phyloP scores from a whole-genome alignment of 2,888 invertebrate genomes.

The Dynastes hyllus region DNA sequence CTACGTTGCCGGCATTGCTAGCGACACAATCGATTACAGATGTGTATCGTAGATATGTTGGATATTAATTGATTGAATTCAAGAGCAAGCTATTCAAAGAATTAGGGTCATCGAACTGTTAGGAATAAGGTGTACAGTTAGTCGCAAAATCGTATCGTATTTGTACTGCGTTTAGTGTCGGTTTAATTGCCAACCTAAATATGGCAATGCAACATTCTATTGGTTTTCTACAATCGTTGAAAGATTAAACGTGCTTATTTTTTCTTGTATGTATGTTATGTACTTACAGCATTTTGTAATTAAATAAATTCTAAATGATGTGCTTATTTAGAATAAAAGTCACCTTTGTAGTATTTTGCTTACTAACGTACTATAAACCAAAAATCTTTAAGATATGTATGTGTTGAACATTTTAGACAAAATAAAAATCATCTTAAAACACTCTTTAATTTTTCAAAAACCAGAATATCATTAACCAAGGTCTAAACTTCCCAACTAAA shows the following conservation, averaged over 20 bases:
- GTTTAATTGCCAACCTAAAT: conserved; percentile 6
- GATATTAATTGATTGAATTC: conserved; percentile 34
- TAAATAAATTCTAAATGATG: too few species aligned
- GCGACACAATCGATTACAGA: conserved; percentile 10
- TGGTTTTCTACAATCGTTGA: too few species aligned
- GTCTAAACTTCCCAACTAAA: conserved; percentile 43
- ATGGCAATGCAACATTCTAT: too few species aligned
- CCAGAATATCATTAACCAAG: not conserved
- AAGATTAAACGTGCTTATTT: too few species aligned
- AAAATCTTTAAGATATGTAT: too few species aligned
- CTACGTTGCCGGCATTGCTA: conserved; percentile 8
- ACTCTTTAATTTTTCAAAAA: conserved; percentile 2
- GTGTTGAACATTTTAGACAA: too few species aligned
- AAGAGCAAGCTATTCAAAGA: conserved; percentile 30
- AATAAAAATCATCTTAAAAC: not conserved
- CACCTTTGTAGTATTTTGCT: too few species aligned
- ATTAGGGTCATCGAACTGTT: conserved; percentile 33
- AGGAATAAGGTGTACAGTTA: conserved; percentile 1
- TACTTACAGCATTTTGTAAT: too few species aligned
- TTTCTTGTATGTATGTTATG: too few species aligned
- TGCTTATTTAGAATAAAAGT: too few species aligned
- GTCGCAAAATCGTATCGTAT: conserved; percentile 3
- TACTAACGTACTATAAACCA: too few species aligned
- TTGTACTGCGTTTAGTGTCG: conserved; percentile 3
- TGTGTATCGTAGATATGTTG: conserved; percentile 23